Base-by-base conservation (phyloP, 2,113 vertebrate species). In the Ceyx cyanopectus region DNA sequence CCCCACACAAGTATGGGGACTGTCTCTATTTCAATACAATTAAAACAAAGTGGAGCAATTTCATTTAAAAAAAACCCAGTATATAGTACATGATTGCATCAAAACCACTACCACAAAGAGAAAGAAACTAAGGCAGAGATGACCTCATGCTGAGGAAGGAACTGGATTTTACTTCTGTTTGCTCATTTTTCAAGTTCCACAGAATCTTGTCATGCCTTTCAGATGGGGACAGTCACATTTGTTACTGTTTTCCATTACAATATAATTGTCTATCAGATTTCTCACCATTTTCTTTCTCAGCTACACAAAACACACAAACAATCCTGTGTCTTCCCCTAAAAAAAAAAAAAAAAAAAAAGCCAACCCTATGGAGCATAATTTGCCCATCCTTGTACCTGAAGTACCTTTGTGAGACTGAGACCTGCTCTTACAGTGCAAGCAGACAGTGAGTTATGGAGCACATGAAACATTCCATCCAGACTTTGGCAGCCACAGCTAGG, bases 301-400 rank as follows among this genome's bases (percentile, higher is more conserved):
- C 6, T 68, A 23, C 1, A 22, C 27, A 66, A 23, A 68, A 13
- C 50, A 29, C 5, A 54, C 1, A 46, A 53, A 17, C 14, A 83
- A 50, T 18, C 32, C 50, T 56, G 11, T 2, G 3, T 37, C 21
- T 23, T 37, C 45, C 2, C 13, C 18, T 41, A 12, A 22, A 24
- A 77, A 72, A 61, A 8, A 60, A 13, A n/a, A n/a, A 13, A 45
- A 19, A 8, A 8, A 60, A 13, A 37, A 37, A 37, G 37, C 37
- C 37, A 37, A 37, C 37, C 2, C 19, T 34, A 14, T 0, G 0
- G 4, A 48, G 12, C 12, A 7, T 4, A 40, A 48, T 1, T 40
- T 13, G 8, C 12, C 22, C 10, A 22, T 20, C 56, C 40, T 40
- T 26, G 2, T 23, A 45, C 9, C 32, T 53, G 29, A 43, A 20